Base-by-base conservation (phyloP, 2,888 invertebrate species). In the Augiades crinisus region DNA sequence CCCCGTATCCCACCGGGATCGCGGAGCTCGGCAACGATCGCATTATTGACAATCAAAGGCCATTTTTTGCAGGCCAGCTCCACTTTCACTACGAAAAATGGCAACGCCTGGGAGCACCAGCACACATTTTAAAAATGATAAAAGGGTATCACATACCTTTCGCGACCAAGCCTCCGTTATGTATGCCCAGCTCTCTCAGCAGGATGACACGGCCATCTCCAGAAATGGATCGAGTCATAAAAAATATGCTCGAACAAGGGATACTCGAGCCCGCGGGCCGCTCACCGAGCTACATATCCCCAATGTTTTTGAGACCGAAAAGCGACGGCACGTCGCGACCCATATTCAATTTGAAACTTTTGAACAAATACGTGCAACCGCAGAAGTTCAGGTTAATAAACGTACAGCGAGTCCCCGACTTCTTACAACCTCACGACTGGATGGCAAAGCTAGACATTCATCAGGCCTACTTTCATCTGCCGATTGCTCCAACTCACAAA, bases 241-340 rank as follows among this genome's bases (percentile, higher is more conserved):
- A 1, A 12, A 31, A 31, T n/a, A 10, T 30, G 27, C 27, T 30
- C 27, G n/a, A n/a, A 10, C 27, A 30, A 30, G 10, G 27, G 10
- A 10, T 30, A n/a, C 27, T 30, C 27, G 27, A 30, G n/a, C 27
- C n/a, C 8, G 27, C 10, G 14, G 7, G 8, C 6, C 19, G 5
- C 13, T 31, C 31, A 3, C 31, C 31, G 13, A 31, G 31, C 36
- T 66, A 64, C 24, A 2, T 64, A 2, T 63, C 64, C 8, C 19
- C 56, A 6, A 59, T 66, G 33, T 66, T 66, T 46, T 54, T 64
- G 5, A 45, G 57, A 1, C 59, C 60, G 6, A 66, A 66, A 21
- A 27, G 34, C 37, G 61, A 62, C 54, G 60, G 62, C 2, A 44
- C 57, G 0, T 14, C 5, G 6, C 53, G 63, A 0, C 61, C 62